Conservation (phyloP, 2,888 invertebrate species). For the Drosophila anomelani region DNA sequence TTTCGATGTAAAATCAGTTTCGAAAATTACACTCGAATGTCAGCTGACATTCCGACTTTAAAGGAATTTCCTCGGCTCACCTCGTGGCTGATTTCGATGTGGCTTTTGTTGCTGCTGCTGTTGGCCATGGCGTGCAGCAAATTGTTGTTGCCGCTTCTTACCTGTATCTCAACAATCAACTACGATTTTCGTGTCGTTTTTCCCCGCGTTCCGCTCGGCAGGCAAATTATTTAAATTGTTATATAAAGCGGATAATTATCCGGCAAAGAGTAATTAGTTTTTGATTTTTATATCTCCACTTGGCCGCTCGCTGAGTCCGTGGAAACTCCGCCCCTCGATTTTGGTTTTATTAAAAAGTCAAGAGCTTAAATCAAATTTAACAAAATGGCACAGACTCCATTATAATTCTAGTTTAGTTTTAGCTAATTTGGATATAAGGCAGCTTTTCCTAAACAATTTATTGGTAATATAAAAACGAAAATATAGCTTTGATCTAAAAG, state of each 20-base stretch:
- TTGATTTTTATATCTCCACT: slow-evolving; percentile 28
- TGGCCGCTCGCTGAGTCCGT: background rate
- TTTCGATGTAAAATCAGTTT: slow-evolving; percentile 84
- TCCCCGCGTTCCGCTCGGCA: slow-evolving; percentile 47
- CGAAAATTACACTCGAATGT: slow-evolving; percentile 80
- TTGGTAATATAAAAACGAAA: background rate
- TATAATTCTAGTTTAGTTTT: background rate
- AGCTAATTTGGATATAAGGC: background rate
- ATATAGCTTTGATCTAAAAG: background rate
- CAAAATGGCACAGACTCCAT: background rate
- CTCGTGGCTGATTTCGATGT: slow-evolving; percentile 27
- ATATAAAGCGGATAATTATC: slow-evolving; percentile 76
- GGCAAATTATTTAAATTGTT: slow-evolving; percentile 79
- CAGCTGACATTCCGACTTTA: slow-evolving; percentile 74
- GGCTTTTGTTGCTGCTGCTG: slow-evolving; percentile 42
- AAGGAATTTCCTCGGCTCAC: slow-evolving; percentile 74
- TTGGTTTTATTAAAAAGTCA: background rate
- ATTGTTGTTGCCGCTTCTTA: slow-evolving; percentile 62
- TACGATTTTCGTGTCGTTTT: slow-evolving; percentile 58
- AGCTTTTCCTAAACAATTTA: background rate
- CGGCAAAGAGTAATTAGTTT: slow-evolving; percentile 72
- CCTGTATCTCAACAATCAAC: slow-evolving; percentile 47
- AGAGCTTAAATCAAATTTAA: background rate
- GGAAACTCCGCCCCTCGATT: background rate
- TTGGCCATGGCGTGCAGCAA: slow-evolving; percentile 79